Conservation (phyloP, 2,797 vertebrate species). For the Gymnodraco acuticeps region DNA sequence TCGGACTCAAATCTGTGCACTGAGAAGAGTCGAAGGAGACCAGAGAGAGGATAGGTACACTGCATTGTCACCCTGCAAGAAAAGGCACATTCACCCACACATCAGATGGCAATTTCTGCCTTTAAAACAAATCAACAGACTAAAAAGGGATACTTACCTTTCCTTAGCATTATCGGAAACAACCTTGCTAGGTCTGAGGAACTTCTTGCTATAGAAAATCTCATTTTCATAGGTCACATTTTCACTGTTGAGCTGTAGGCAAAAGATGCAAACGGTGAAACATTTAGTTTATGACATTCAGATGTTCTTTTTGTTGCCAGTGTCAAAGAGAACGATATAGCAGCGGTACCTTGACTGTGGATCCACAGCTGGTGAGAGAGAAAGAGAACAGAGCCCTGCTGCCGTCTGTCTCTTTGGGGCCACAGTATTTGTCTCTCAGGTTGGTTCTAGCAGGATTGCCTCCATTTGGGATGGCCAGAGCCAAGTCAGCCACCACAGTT, state of each 20-base stretch:
- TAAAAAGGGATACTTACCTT: no score
- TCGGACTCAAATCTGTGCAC: conserved; percentile 67
- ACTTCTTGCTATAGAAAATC: conserved; percentile 71
- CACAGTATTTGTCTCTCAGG: conserved; percentile 77
- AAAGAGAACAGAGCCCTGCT: conserved; percentile 83
- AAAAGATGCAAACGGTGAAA: no score
- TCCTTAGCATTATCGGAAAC: no score
- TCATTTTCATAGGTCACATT: conserved; percentile 86
- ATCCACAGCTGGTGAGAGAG: conserved; percentile 82
- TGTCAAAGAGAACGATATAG: no score
- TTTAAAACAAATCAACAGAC: no score
- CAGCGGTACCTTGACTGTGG: conserved; percentile 69
- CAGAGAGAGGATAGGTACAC: conserved; percentile 81
- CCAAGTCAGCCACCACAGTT: conserved; percentile 77
- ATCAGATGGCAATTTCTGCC: no score
- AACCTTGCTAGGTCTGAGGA: no score
- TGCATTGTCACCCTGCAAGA: conserved; percentile 75
- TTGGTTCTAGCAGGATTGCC: conserved; percentile 68
- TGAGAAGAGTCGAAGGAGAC: conserved; percentile 70
- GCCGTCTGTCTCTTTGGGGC: conserved; percentile 74
- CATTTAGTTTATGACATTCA: no score
- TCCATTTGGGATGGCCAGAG: conserved; percentile 58
- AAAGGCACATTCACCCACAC: background rate
- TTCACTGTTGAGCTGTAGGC: conserved; percentile 71
- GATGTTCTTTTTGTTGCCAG: no score